These are phyloP conservation scores for Imbricaverruca yamaguchii DNA, from an alignment of 2,888 invertebrate species.

Conservation along the genomic window DNA sequence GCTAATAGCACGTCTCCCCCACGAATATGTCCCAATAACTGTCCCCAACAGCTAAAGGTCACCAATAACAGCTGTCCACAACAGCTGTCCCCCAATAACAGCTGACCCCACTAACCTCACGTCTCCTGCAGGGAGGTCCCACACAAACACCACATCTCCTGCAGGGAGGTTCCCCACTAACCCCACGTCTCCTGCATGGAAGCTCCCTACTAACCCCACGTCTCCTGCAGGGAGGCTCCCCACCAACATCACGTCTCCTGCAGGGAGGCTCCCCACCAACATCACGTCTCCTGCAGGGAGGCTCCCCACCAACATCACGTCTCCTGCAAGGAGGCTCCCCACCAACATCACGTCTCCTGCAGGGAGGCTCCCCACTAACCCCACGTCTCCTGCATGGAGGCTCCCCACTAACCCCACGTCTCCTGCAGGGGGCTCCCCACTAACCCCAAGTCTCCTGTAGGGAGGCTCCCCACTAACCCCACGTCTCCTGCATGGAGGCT, in stretches of 20 bases:
- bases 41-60: too few relatives aligned
- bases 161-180: background rate
- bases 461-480: background rate
- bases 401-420: background rate
- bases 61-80: too few relatives aligned
- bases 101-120: too few relatives aligned
- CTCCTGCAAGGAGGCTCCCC: background rate
- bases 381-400: too few relatives aligned
- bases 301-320: background rate
- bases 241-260: too few relatives aligned
- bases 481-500: background rate
- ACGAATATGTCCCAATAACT: too few relatives aligned
- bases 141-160: too few relatives aligned
- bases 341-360: too few relatives aligned
- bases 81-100: too few relatives aligned
- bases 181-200: too few relatives aligned
- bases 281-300: background rate
- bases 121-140: background rate
- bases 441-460: background rate
- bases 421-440: background rate
- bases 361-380: background rate
- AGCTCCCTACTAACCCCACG: background rate
- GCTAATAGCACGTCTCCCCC: too few relatives aligned
- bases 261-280: background rate
- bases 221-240: background rate